Conservation (phyloP, 1,140 invertebrate species). For the Macrotrachela quadricornifera region DNA sequence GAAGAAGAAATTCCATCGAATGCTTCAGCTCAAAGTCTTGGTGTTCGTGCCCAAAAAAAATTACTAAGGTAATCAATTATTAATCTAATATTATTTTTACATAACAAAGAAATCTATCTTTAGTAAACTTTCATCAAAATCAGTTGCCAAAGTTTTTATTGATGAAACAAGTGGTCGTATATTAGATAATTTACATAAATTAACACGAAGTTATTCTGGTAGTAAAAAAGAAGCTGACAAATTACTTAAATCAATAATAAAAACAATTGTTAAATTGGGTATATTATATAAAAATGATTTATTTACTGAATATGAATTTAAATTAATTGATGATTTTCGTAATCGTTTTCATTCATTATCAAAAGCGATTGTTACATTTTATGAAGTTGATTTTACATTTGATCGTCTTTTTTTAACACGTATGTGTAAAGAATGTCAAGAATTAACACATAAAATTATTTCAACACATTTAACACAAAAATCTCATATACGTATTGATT, state of each 20-base stretch:
- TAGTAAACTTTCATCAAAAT: constrained; percentile 52
- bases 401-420: constrained; percentile 49
- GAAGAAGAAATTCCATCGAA: too few relatives aligned
- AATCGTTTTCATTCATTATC: constrained; percentile 40
- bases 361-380: constrained; percentile 64
- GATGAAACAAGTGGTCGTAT: constrained; percentile 68
- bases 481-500: constrained; percentile 53
- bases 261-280: constrained; percentile 78
- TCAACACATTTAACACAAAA: constrained; percentile 62
- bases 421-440: constrained; percentile 42
- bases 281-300: constrained; percentile 59
- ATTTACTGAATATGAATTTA: constrained; percentile 50
- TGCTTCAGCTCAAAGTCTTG: too few relatives aligned
- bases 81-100: too few relatives aligned
- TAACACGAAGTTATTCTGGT: constrained; percentile 49
- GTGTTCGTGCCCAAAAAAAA: too few relatives aligned
- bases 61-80: too few relatives aligned
- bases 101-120: too few relatives aligned
- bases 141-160: constrained; percentile 67
- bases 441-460: constrained; percentile 47
- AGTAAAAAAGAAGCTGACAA: constrained; percentile 83
- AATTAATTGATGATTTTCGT: constrained; percentile 42
- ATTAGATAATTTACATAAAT: constrained; percentile 59
- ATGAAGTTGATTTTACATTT: constrained; percentile 66
- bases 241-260: constrained; percentile 81